These are phyloP conservation scores for Lophura swinhoii DNA, from an alignment of 2,797 vertebrate species.

Conservation along the genomic window DNA sequence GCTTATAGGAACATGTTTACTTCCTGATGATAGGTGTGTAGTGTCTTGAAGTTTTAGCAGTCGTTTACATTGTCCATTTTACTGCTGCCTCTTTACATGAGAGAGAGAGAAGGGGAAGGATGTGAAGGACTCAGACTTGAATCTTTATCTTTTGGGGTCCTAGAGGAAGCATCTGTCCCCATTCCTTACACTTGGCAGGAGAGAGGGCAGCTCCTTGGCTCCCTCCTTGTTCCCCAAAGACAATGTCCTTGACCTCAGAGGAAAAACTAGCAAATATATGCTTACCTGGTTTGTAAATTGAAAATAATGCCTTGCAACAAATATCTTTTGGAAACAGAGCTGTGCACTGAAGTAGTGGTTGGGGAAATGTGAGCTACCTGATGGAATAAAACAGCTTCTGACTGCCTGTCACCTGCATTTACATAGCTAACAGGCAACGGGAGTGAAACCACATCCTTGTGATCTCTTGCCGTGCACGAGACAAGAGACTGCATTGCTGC, in stretches of 20 bases:
- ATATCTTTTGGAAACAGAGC: not conserved
- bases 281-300: not conserved
- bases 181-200: not conserved
- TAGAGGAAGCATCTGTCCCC: not conserved
- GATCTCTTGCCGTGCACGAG: not conserved
- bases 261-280: not conserved
- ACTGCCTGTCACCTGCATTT: not conserved
- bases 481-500: not conserved
- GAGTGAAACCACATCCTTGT: not conserved
- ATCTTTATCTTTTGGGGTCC: accelerated
- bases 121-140: accelerated
- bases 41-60: not conserved
- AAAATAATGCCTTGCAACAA: not conserved
- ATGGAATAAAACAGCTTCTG: not conserved
- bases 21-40: not conserved
- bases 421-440: not conserved
- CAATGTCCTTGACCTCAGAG: accelerated
- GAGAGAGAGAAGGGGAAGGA: not conserved
- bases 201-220: not conserved
- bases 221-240: not conserved
- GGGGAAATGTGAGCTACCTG: not conserved
- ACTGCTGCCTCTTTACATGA: not conserved
- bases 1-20: not conserved
- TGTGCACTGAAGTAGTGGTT: not conserved
- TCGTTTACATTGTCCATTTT: not conserved